A percentile compares a stretch with the other conserved stretches of the same genome.
These are phyloP conservation scores for Cryptotis parvus DNA, from an alignment of 2,113 vertebrate species.

Conservation along the genomic window DNA sequence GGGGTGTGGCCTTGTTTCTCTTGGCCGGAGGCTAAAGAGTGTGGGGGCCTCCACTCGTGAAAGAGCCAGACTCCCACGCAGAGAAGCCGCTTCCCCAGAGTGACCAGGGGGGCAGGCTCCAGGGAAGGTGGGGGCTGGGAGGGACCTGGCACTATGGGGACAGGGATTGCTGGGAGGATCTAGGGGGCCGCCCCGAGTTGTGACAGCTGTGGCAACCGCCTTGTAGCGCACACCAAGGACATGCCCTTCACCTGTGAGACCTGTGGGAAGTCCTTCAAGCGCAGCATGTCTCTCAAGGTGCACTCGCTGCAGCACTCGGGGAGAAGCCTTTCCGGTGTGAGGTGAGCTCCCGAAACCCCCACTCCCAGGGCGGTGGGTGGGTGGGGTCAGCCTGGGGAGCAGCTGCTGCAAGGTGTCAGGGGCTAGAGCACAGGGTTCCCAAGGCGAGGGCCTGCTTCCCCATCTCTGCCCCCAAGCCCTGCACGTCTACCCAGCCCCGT, in stretches of 20 bases:
- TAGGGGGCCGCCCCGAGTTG: no score
- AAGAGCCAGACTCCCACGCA: background rate
- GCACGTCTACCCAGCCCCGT: no score
- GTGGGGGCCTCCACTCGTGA: background rate
- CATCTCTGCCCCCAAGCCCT: background rate
- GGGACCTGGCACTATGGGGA: background rate
- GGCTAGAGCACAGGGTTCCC: background rate
- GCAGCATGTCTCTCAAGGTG: slow-evolving; percentile 99
- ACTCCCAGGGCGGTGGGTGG: background rate
- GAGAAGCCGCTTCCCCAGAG: background rate
- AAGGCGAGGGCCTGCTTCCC: background rate
- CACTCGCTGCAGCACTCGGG: slow-evolving; percentile 97
- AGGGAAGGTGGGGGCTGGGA: background rate
- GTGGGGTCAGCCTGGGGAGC: no score
- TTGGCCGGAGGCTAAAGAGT: background rate
- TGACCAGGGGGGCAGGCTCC: background rate
- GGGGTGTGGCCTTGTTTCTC: background rate
- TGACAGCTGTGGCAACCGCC: background rate
- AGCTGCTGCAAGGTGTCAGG: no score
- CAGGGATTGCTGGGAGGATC: background rate
- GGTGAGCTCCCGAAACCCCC: slow-evolving; percentile 84
- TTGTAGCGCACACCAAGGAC: slow-evolving; percentile 97
- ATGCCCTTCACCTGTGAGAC: slow-evolving; percentile 99
- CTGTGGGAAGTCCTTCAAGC: slow-evolving; percentile 98
- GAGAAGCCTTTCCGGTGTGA: slow-evolving; percentile 98